Conservation (phyloP, 2,113 vertebrate species). For the Amblyopsis rosae region DNA sequence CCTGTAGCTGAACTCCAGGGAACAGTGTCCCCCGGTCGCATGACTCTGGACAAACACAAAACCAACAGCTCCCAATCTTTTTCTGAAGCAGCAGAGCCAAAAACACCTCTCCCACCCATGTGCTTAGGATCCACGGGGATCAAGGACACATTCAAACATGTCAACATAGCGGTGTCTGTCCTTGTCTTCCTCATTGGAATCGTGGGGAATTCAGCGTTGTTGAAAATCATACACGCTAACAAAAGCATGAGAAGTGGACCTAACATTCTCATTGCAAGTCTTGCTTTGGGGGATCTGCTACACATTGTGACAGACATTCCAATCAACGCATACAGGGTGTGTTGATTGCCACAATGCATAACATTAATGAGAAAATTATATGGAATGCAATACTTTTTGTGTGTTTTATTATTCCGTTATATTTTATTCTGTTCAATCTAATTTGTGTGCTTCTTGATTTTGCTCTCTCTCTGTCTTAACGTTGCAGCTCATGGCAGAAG, state of each 20-base stretch:
- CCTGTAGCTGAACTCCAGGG: constrained; percentile 27
- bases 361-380: constrained; percentile 30
- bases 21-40: constrained; percentile 40
- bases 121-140: constrained; percentile 78
- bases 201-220: constrained; percentile 85
- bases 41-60: constrained; percentile 37
- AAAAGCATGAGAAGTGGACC: constrained; percentile 90
- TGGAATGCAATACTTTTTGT: not conserved
- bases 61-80: constrained; percentile 52
- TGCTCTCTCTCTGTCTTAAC: constrained; percentile 37
- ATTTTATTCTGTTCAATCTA: constrained; percentile 15
- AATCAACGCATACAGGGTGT: constrained; percentile 89
- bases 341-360: constrained; percentile 12
- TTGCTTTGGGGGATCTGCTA: constrained; percentile 88
- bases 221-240: constrained; percentile 89
- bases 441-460: constrained; percentile 9
- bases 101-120: constrained; percentile 64
- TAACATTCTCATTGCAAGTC: constrained; percentile 88
- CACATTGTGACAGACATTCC: constrained; percentile 90
- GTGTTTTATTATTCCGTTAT: constrained; percentile 1
- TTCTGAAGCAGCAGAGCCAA: constrained; percentile 36
- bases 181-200: constrained; percentile 87
- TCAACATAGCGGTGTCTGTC: constrained; percentile 84
- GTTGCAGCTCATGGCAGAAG: constrained; percentile 85
- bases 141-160: constrained; percentile 85